Evolutionary conservation across 2,113 vertebrate species (phyloP), one percentile per base, ranked within the genome.

Genomic region (Sapayoa aenigma): DNA sequence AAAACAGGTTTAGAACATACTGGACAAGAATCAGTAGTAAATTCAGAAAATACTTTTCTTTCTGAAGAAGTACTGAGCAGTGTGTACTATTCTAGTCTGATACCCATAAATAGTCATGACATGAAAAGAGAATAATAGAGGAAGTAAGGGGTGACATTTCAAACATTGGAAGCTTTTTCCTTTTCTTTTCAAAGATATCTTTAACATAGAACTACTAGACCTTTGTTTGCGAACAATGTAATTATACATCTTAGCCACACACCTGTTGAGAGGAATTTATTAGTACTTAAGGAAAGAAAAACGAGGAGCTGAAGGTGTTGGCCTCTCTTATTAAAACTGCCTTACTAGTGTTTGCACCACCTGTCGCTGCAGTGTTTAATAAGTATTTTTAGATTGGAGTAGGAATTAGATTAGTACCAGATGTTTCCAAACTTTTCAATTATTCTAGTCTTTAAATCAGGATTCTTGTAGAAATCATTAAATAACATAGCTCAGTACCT

Each of bases 261-360:
- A 96, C 93, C 92, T 95, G 94, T 96, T 94, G 65, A 81, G 68
- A 95, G 88, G 92, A 90, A 93, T 96, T 95, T 96, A 90, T 94
- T 96, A 78, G 79, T 71, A 93, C 76, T 91, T 93, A 86, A 5
- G n/a, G 79, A 39, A 88, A 93, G 87, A 75, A 89, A 96, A 87
- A 97, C 1, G 27, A 69, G 62, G 62, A 95, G 96, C 81, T 95
- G 81, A 93, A 94, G 89, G 77, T 95, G 89, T 94, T 95, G 96
- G 60, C 63, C 78, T 81, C 66, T 93, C 95, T 96, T 96, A 96
- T 96, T 97, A 97, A 97, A 96, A 97, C 1, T 89, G 95, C 71
- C 93, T 97, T 97, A 88, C 55, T 94, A 75, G 90, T 94, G 96
- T 95, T 94, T 93, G 81, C 14, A 91, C 77, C 95, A 97, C 97